phyloP scores from a whole-genome alignment of 2,888 invertebrate genomes.

The Drosophila colorata region DNA sequence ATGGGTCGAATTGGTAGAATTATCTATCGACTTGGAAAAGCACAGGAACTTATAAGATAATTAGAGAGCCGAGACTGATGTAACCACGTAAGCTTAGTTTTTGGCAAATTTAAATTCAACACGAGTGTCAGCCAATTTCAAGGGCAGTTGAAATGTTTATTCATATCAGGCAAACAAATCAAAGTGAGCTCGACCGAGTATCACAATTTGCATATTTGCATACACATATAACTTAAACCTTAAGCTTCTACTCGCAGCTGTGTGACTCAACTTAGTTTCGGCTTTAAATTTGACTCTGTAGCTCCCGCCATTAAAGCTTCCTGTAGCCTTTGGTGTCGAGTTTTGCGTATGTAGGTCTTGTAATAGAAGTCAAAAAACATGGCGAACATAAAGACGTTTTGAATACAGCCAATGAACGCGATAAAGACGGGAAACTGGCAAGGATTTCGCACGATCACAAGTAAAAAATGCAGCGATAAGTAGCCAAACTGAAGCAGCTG shows the following conservation, averaged over 20 bases:
- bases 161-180: slow-evolving; percentile 49
- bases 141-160: slow-evolving; percentile 62
- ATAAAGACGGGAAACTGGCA: slow-evolving; percentile 76
- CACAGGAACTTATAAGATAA: slow-evolving; percentile 7
- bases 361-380: slow-evolving; percentile 84
- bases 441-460: slow-evolving; percentile 75
- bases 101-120: slow-evolving; percentile 44
- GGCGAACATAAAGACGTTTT: slow-evolving; percentile 84
- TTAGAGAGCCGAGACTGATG: too few species aligned
- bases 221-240: slow-evolving; percentile 37
- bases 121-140: not conserved
- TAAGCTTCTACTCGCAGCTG: slow-evolving; percentile 9
- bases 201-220: slow-evolving; percentile 45
- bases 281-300: slow-evolving; percentile 3
- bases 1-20: slow-evolving; percentile 8
- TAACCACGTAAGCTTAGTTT: slow-evolving; percentile 14
- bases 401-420: slow-evolving; percentile 76
- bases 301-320: not conserved
- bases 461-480: slow-evolving; percentile 87
- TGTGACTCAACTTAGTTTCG: slow-evolving; percentile 49
- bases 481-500: slow-evolving; percentile 92
- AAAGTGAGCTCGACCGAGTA: slow-evolving; percentile 27
- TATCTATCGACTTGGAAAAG: slow-evolving; percentile 27
- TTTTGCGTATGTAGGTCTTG: slow-evolving; percentile 74
- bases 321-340: slow-evolving; percentile 2